Evolutionary conservation across 2,113 vertebrate species (phyloP).

Genomic region (Anguilla rostrata): DNA sequence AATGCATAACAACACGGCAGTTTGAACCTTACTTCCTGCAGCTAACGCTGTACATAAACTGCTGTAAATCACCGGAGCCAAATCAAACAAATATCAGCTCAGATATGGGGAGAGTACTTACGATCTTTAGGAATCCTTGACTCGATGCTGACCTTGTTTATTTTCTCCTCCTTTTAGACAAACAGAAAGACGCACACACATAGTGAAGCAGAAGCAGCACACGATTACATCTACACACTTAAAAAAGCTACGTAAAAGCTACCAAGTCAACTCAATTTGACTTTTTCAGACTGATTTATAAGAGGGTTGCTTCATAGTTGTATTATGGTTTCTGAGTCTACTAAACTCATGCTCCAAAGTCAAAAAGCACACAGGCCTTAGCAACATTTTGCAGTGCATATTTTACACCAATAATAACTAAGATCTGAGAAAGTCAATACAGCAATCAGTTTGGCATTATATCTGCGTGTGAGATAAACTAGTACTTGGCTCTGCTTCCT

Average conservation of each 20-base stretch:
- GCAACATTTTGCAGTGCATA: background rate
- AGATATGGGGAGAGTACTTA: slow-evolving; percentile 62
- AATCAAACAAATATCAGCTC: background rate
- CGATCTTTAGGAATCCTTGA: slow-evolving; percentile 79
- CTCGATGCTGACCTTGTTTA: slow-evolving; percentile 79
- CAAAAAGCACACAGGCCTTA: background rate
- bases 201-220: background rate
- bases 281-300: background rate
- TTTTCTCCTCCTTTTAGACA: slow-evolving; percentile 83
- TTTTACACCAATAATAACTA: background rate
- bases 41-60: background rate
- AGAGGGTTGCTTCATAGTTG: background rate
- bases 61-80: background rate
- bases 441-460: background rate
- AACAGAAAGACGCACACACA: background rate
- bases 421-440: background rate
- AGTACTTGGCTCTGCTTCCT: background rate
- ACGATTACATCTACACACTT: too few species aligned
- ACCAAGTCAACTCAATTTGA: background rate
- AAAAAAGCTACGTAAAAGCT: background rate
- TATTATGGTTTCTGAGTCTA: background rate
- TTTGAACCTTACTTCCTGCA: background rate
- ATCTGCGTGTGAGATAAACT: background rate
- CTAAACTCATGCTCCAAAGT: background rate
- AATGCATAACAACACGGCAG: background rate